Conservation (phyloP, 2,797 vertebrate species). For the Onychomys torridus region DNA sequence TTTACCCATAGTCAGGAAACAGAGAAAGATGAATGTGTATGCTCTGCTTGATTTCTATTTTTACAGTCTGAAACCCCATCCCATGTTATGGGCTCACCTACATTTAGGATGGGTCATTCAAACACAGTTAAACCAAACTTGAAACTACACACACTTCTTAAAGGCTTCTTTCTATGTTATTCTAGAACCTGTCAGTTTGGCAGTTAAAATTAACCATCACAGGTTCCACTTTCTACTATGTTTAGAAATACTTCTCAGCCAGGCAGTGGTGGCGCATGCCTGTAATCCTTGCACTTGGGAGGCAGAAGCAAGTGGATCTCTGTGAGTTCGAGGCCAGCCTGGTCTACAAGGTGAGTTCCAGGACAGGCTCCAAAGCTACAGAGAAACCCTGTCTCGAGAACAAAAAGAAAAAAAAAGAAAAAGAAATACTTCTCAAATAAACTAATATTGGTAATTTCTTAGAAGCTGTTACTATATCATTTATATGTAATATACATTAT, state of each 20-base stretch:
- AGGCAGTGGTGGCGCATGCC: too few relatives aligned
- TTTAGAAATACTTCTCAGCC: constrained; percentile 45
- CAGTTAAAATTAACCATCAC: not conserved
- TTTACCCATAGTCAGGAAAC: not conserved
- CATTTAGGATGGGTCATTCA: not conserved
- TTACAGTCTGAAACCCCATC: not conserved
- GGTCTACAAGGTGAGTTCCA: too few relatives aligned
- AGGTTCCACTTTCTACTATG: not conserved
- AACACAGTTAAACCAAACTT: not conserved
- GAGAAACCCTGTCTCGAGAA: too few relatives aligned
- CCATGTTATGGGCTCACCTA: not conserved
- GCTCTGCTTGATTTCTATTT: not conserved
- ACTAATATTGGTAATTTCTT: not conserved
- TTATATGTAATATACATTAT: not conserved
- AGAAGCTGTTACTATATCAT: not conserved
- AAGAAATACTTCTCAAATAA: constrained; percentile 25
- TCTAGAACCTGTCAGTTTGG: not conserved
- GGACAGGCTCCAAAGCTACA: too few relatives aligned
- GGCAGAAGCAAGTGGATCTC: too few relatives aligned
- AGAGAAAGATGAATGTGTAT: not conserved
- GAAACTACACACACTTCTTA: not conserved
- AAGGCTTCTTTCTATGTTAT: not conserved
- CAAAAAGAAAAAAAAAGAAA: too few relatives aligned
- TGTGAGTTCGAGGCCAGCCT: too few relatives aligned
- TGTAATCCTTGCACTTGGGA: too few relatives aligned